A percentile compares a stretch with the other conserved stretches of the same genome.
Conservation (phyloP, 2,113 vertebrate species). For the Anoura caudifer region DNA sequence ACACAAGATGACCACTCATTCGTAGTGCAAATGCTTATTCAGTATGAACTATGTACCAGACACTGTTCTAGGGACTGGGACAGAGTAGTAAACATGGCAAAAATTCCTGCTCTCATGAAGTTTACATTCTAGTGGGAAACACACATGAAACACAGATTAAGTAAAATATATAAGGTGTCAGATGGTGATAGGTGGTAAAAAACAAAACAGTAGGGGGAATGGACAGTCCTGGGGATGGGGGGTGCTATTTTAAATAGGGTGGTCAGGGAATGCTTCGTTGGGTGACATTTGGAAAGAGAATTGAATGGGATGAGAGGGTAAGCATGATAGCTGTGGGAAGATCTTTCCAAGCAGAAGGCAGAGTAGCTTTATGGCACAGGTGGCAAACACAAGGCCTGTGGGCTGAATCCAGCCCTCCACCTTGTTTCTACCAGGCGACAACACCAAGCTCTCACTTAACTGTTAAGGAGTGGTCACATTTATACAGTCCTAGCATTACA, state of each 20-base stretch:
- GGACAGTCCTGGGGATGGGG: background rate
- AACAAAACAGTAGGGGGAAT: background rate
- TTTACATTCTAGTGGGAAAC: background rate
- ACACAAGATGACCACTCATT: background rate
- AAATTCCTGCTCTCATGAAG: background rate
- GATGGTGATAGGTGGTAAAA: background rate
- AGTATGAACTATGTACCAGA: background rate
- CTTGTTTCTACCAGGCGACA: too few relatives aligned
- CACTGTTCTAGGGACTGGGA: background rate
- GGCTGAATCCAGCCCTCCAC: too few relatives aligned
- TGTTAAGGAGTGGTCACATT: too few relatives aligned
- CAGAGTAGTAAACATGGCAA: background rate
- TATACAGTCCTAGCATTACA: too few relatives aligned
- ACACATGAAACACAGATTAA: background rate
- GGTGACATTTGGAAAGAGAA: background rate
- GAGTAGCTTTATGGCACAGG: background rate
- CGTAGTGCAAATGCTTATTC: constrained; percentile 11
- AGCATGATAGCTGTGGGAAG: background rate
- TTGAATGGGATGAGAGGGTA: background rate
- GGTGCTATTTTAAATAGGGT: background rate
- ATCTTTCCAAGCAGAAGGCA: background rate
- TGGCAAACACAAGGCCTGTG: too few relatives aligned
- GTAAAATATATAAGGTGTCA: background rate
- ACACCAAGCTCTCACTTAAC: too few relatives aligned
- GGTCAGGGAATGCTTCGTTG: background rate